Conservation (phyloP, 2,113 vertebrate species). For the Hylia prasina region DNA sequence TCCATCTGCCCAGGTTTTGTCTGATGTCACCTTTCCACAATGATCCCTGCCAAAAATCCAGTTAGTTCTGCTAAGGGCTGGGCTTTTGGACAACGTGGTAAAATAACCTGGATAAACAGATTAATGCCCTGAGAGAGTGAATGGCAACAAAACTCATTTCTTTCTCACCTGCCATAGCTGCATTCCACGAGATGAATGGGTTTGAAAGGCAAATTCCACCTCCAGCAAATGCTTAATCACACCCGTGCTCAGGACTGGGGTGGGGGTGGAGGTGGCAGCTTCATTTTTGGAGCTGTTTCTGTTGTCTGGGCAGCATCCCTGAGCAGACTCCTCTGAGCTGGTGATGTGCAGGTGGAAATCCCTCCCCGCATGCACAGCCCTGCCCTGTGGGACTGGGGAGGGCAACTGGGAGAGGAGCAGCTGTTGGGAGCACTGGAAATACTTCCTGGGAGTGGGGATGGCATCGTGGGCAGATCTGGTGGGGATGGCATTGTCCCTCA, state of each 20-base stretch:
- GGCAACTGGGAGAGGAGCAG: neutral
- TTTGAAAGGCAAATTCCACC: neutral
- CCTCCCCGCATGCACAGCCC: neutral
- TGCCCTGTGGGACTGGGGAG: accelerated
- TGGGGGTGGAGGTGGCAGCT: neutral
- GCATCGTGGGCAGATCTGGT: accelerated
- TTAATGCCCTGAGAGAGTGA: neutral
- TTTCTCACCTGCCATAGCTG: neutral
- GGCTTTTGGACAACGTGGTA: neutral
- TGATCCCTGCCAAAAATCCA: neutral
- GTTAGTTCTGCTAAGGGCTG: neutral
- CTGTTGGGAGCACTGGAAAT: neutral
- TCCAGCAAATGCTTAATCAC: neutral
- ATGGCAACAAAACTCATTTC: neutral
- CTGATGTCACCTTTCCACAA: conserved; percentile 44
- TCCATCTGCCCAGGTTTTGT: conserved; percentile 50
- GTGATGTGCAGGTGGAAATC: neutral
- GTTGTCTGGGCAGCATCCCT: neutral
- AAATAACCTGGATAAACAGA: conserved; percentile 27
- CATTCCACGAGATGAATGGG: neutral
- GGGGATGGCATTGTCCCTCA: neutral
- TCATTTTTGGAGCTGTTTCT: neutral
- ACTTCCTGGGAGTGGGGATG: neutral
- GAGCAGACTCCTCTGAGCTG: neutral
- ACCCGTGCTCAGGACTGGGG: neutral